Conservation (phyloP, 2,113 vertebrate species). For the western clawed frog (Xenopus tropicalis) region UCB_Xtro_10.0 CM004447.2:24344501-24345000, state of each 20-base stretch:
- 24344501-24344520: too few relatives aligned
- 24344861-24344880: conserved; percentile 81
- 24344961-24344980: conserved; percentile 84
- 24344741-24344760: conserved; percentile 74
- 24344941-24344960: conserved; percentile 81
- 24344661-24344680: conserved; percentile 89
- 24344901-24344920: conserved; percentile 79
- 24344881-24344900: conserved; percentile 84
- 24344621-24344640: conserved; percentile 73
- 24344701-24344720: conserved; percentile 74
- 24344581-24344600: conserved; percentile 89
- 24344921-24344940: conserved; percentile 85
- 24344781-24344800: not conserved
- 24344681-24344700: conserved; percentile 88
- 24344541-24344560: conserved; percentile 88
- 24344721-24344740: conserved; percentile 86
- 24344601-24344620: conserved; percentile 82
- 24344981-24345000: conserved; percentile 80
- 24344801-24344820: not conserved
- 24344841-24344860: not conserved
- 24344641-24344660: conserved; percentile 73
- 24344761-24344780: conserved; percentile 34
- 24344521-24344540: too few relatives aligned
- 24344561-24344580: conserved; percentile 87
- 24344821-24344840: not conserved